Evolutionary conservation across 2,797 vertebrate species (phyloP).

Genomic region (Morelia viridis): DNA sequence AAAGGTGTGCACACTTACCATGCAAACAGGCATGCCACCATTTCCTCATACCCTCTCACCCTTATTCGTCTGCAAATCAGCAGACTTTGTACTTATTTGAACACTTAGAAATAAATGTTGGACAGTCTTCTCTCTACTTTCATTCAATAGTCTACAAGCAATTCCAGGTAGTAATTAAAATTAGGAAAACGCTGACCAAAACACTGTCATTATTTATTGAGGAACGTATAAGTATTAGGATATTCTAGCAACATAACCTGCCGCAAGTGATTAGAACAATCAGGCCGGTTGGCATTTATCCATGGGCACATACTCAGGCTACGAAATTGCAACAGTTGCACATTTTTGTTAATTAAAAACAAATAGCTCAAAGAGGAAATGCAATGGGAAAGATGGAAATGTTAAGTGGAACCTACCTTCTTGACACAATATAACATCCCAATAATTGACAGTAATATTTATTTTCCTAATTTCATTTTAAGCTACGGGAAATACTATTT

Average conservation of each 20-base stretch:
- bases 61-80: background rate
- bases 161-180: background rate
- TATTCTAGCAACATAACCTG: background rate
- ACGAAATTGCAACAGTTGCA: background rate
- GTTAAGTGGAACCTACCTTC: background rate
- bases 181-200: background rate
- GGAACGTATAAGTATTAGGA: background rate
- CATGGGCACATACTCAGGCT: background rate
- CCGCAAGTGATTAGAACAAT: background rate
- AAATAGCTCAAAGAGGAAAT: background rate
- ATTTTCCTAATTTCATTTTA: background rate
- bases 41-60: background rate
- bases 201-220: background rate
- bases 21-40: background rate
- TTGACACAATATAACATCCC: background rate
- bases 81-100: background rate
- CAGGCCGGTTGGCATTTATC: background rate
- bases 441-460: background rate
- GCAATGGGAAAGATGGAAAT: background rate
- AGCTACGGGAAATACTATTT: background rate
- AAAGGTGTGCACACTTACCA: background rate
- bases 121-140: background rate
- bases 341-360: background rate
- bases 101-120: background rate
- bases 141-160: background rate